Base-by-base conservation (phyloP, 2,888 invertebrate genomes). In the Xylota sylvarum region DNA sequence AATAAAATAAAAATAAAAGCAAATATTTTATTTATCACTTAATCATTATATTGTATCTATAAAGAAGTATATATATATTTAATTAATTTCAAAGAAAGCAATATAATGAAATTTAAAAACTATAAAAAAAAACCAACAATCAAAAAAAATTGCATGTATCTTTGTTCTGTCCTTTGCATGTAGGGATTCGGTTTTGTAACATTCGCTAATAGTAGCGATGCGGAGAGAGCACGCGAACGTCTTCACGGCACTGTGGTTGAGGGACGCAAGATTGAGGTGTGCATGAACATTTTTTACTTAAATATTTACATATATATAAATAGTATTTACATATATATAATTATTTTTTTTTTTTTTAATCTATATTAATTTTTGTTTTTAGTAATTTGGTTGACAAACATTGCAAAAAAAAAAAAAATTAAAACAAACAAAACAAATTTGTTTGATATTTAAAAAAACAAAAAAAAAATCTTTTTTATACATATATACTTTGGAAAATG, bases 131-230 rank as follows among this genome's bases (percentile, higher is more conserved):
- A 74, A 79, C 55, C 78, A 80, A 80, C 65, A 82, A 82, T 77
- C 72, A 90, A 96, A 23, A 96, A 23, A 23, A 96, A 96, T 96
- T 96, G 96, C 96, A 96, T 96, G 96, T 96, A 96, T 94, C 94
- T 94, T 96, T 96, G 96, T 97, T 90, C 96, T 96, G 97, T 97
- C 96, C 89, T 95, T 82, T 97, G 97, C 97, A 97, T 97, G 96
- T 97, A 99, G 99, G 99, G 99, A 96, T 99, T 99, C 97, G 99
- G 99, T 97, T 99, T 99, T 97, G 99, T 99, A 96, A 99, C 99
- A 96, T 99, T 99, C 98, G 98, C 98, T 96, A 98, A 98, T 97
- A 98, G 98, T 96, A 97, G 97, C 96, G 99, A 99, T 96, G 99
- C 99, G 95, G 99, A 99, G 96, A 97, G 98, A 96, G 99, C 99